These are phyloP conservation scores for Drepana falcataria DNA, from an alignment of 2,888 invertebrate genomes.

Conservation along the genomic window DNA sequence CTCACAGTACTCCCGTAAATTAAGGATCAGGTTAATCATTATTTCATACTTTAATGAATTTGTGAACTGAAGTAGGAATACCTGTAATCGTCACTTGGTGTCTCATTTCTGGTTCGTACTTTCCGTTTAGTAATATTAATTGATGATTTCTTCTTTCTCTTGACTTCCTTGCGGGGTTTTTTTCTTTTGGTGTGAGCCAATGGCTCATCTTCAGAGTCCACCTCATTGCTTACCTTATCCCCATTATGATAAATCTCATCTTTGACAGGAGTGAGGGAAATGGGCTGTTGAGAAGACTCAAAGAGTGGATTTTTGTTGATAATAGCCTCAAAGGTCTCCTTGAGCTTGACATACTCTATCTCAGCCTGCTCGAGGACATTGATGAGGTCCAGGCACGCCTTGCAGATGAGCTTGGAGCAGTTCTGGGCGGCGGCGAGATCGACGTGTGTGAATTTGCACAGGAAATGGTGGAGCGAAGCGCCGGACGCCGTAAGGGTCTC, in stretches of 20 bases:
- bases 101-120: constrained; percentile 20
- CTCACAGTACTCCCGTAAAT: background rate
- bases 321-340: constrained; percentile 57
- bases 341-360: constrained; percentile 54
- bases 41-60: too few species aligned
- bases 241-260: constrained; percentile 30
- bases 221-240: constrained; percentile 9
- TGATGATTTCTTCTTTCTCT: constrained; percentile 49
- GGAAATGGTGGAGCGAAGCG: constrained; percentile 41
- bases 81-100: constrained; percentile 8
- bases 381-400: constrained; percentile 54
- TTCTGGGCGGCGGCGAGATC: constrained; percentile 32
- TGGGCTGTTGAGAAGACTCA: constrained; percentile 21
- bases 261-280: constrained; percentile 32
- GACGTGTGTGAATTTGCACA: constrained; percentile 44
- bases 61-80: background rate
- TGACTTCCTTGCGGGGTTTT: constrained; percentile 42
- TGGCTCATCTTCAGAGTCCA: constrained; percentile 61
- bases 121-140: constrained; percentile 32
- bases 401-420: constrained; percentile 46
- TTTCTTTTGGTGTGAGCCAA: constrained; percentile 53
- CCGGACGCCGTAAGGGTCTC: constrained; percentile 40
- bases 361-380: constrained; percentile 62
- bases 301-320: constrained; percentile 62
- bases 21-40: too few species aligned